phyloP scores from a whole-genome alignment of 2,797 vertebrate species.

The Parotocinclus haroldoi region DNA sequence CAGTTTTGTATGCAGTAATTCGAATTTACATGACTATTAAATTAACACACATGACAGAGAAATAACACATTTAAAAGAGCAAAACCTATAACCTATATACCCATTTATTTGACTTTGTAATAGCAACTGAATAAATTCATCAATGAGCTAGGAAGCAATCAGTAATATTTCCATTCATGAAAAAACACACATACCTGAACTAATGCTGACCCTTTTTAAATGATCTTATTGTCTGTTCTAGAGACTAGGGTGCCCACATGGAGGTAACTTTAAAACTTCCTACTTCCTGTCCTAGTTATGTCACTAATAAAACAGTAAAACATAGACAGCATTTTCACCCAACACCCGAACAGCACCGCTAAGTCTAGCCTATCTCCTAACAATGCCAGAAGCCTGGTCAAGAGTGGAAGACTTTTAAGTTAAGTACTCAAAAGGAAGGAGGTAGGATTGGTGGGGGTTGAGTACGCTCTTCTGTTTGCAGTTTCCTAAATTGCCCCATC shows the following conservation, averaged over 20 bases:
- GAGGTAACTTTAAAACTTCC: constrained; percentile 38
- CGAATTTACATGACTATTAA: constrained; percentile 1
- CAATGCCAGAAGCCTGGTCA: constrained; percentile 53
- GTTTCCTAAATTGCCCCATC: constrained; percentile 69
- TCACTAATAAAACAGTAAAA: constrained; percentile 46
- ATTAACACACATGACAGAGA: constrained; percentile 1
- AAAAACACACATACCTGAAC: constrained; percentile 7
- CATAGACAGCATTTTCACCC: constrained; percentile 25
- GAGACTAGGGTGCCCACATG: not conserved
- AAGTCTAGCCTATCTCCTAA: constrained; percentile 42
- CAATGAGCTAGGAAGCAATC: constrained; percentile 8
- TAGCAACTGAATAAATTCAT: not conserved
- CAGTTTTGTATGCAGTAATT: constrained; percentile 25
- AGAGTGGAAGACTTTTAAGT: constrained; percentile 31
- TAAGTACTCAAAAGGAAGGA: constrained; percentile 41
- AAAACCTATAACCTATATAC: not conserved
- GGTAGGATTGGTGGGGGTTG: constrained; percentile 56
- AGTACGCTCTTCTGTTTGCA: constrained; percentile 72
- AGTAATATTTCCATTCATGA: constrained; percentile 1
- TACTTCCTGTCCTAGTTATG: constrained; percentile 38
- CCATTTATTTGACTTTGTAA: not conserved
- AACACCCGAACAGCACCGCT: constrained; percentile 34
- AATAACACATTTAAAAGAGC: constrained; percentile 3
- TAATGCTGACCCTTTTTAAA: constrained; percentile 10
- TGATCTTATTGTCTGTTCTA: constrained; percentile 3